Conservation (phyloP, 2,797 vertebrate species). For the Sciaenops ocellatus region DNA sequence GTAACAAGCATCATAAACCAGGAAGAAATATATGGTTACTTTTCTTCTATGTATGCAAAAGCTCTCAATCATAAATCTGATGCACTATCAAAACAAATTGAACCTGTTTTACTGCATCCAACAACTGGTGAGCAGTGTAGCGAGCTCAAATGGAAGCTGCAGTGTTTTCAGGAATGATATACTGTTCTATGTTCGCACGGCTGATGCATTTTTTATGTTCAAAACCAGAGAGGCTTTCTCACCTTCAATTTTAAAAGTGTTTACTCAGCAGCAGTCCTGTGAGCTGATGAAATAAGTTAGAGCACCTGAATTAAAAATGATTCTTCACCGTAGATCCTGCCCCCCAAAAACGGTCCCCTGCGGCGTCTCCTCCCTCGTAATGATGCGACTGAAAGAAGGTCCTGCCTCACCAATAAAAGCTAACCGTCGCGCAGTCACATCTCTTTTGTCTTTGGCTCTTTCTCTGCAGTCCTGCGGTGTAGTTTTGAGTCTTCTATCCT, state of each 20-base stretch:
- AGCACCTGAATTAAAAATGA: constrained; percentile 81
- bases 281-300: constrained; percentile 79
- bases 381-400: constrained; percentile 55
- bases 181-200: constrained; percentile 65
- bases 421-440: not conserved
- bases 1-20: constrained; percentile 41
- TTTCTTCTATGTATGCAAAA: constrained; percentile 40
- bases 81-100: constrained; percentile 33
- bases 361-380: constrained; percentile 29
- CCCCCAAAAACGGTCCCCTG: constrained; percentile 57
- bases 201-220: constrained; percentile 85
- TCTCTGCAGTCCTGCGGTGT: not conserved
- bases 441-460: constrained; percentile 25
- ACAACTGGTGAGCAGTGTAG: constrained; percentile 18
- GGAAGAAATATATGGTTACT: not conserved
- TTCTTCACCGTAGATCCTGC: constrained; percentile 56
- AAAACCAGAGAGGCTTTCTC: constrained; percentile 80
- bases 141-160: constrained; percentile 38
- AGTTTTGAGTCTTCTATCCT: not conserved
- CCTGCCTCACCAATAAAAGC: constrained; percentile 33
- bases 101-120: constrained; percentile 37
- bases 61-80: constrained; percentile 46
- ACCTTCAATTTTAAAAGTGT: constrained; percentile 85
- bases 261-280: constrained; percentile 81
- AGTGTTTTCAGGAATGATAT: constrained; percentile 69